These are phyloP conservation scores for Parazoanthus swiftii DNA, from an alignment of 92 coral and sea anemone species.

Conservation along the genomic window DNA sequence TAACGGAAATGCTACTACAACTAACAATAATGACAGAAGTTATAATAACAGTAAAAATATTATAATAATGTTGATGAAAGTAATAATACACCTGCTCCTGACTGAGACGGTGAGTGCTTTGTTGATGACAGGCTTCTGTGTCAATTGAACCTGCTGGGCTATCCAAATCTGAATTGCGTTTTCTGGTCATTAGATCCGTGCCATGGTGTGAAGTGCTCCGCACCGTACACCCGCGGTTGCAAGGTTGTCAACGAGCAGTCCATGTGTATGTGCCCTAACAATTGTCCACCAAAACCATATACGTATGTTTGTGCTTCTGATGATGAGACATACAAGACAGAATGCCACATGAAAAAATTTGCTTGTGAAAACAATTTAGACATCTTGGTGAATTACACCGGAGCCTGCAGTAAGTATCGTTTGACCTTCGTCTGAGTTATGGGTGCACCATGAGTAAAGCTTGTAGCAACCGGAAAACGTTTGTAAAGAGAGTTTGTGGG, in stretches of 20 bases:
- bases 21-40: too few relatives aligned
- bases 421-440: background rate
- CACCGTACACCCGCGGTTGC: conserved; percentile 27
- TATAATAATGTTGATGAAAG: too few relatives aligned
- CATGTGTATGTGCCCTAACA: conserved; percentile 18
- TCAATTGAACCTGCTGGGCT: too few relatives aligned
- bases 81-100: background rate
- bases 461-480: background rate
- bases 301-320: conserved; percentile 22
- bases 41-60: too few relatives aligned
- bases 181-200: conserved; percentile 17
- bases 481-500: background rate
- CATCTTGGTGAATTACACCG: conserved; percentile 34
- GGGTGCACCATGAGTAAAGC: background rate
- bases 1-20: too few relatives aligned
- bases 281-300: conserved; percentile 10
- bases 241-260: conserved; percentile 6
- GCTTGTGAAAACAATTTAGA: conserved; percentile 28
- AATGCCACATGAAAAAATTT: conserved; percentile 25
- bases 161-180: background rate
- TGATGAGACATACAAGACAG: conserved; percentile 42
- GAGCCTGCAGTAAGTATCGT: conserved; percentile 28
- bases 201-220: conserved; percentile 21
- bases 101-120: background rate
- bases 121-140: too few relatives aligned